A percentile compares a stretch with the other conserved stretches of the same genome.
phyloP scores from a whole-genome alignment of 2,888 invertebrate species.

The Apamea anceps region DNA sequence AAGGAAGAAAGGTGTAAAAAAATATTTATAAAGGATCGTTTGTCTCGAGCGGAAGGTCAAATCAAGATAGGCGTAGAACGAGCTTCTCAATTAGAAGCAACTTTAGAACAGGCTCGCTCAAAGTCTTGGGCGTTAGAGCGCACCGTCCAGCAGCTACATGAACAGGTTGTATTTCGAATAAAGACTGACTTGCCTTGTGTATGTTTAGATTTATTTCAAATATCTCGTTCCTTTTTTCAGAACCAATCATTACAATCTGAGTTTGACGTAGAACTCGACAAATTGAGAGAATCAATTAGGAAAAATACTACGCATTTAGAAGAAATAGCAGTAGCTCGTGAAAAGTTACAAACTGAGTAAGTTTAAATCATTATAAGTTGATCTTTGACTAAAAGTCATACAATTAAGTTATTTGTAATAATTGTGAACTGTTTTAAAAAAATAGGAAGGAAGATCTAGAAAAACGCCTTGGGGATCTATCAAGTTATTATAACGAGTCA shows the following conservation, averaged over 20 bases:
- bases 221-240: conserved; percentile 66
- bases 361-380: conserved; percentile 48
- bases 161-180: conserved; percentile 74
- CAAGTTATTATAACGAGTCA: conserved; percentile 79
- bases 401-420: neutral
- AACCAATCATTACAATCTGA: conserved; percentile 79
- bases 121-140: conserved; percentile 77
- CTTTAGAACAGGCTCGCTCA: conserved; percentile 76
- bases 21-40: conserved; percentile 73
- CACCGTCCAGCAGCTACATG: conserved; percentile 78
- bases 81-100: conserved; percentile 76
- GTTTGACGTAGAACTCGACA: conserved; percentile 80
- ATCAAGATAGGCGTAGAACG: conserved; percentile 77
- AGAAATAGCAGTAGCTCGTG: conserved; percentile 81
- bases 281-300: conserved; percentile 80
- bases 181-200: neutral
- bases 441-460: conserved; percentile 84
- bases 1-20: conserved; percentile 81
- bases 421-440: neutral
- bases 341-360: conserved; percentile 84
- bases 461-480: conserved; percentile 77
- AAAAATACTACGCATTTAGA: conserved; percentile 81
- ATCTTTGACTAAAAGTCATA: neutral
- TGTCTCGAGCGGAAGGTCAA: conserved; percentile 78
- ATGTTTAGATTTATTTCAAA: conserved; percentile 2